These are phyloP conservation scores for Scaptodrosophila lebanonensis DNA, from an alignment of 1,140 invertebrate genomes.

Conservation along the genomic window DNA sequence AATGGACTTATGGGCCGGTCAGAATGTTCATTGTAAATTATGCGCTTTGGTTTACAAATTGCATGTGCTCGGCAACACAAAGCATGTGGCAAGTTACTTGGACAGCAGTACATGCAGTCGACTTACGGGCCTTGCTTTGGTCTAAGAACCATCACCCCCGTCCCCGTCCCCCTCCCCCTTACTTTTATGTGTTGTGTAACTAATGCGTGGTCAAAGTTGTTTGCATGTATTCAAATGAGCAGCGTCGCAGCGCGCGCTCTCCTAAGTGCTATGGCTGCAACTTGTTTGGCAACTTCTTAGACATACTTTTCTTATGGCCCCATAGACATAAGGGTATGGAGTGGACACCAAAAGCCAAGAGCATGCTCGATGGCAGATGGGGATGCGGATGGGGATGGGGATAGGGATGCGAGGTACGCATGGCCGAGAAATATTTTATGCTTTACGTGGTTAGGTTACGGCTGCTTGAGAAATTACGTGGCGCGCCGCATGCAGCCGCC, in stretches of 20 bases:
- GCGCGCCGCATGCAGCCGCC: slow-evolving; percentile 22
- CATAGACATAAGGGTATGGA: slow-evolving; percentile 11
- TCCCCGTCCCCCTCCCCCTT: background rate
- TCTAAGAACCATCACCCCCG: slow-evolving; percentile 12
- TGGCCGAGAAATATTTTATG: slow-evolving; percentile 68
- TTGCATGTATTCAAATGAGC: slow-evolving; percentile 68
- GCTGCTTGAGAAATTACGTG: slow-evolving; percentile 74
- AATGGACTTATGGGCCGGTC: slow-evolving; percentile 24
- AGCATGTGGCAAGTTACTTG: slow-evolving; percentile 54
- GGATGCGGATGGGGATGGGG: no score
- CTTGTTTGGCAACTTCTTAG: slow-evolving; percentile 59
- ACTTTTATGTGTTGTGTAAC: slow-evolving; percentile 46
- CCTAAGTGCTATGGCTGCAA: slow-evolving; percentile 41
- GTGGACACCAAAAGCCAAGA: no score
- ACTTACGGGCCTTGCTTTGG: slow-evolving; percentile 10
- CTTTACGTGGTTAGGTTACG: slow-evolving; percentile 65
- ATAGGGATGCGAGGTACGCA: background rate
- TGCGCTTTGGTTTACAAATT: slow-evolving; percentile 74
- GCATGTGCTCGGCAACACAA: slow-evolving; percentile 55
- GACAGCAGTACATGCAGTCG: slow-evolving; percentile 14
- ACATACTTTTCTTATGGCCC: slow-evolving; percentile 56
- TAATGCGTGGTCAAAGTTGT: slow-evolving; percentile 73
- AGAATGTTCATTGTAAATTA: slow-evolving; percentile 65
- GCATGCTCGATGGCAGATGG: no score
- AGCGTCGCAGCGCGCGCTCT: slow-evolving; percentile 42